Percentiles rank a stretch among this genome's conserved stretches.
These are phyloP conservation scores for Xanthorhoe designata DNA, from an alignment of 2,888 invertebrate species.

Conservation along the genomic window DNA sequence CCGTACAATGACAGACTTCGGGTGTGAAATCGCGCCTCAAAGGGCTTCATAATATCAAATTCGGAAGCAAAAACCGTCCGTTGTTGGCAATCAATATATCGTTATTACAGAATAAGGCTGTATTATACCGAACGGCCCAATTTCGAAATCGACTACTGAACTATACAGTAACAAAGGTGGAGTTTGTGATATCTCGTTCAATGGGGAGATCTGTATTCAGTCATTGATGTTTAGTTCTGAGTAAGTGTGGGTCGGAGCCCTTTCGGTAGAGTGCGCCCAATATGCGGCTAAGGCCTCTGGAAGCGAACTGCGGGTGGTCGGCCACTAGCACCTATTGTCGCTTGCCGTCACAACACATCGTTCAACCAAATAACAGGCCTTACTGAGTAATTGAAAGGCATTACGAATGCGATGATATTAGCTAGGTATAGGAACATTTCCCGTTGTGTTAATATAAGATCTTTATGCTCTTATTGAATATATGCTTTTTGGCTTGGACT, in stretches of 20 bases:
- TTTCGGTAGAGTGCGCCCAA: conserved; percentile 73
- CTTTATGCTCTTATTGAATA: too few relatives aligned
- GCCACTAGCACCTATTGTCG: conserved; percentile 53
- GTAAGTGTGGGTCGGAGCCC: conserved; percentile 53
- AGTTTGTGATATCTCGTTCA: conserved; percentile 48
- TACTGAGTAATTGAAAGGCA: background rate
- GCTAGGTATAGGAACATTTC: background rate
- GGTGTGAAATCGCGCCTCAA: conserved; percentile 57
- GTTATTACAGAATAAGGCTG: conserved; percentile 54
- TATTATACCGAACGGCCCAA: conserved; percentile 67
- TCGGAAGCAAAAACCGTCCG: conserved; percentile 51
- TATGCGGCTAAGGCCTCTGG: conserved; percentile 45
- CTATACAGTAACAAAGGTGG: conserved; percentile 38
- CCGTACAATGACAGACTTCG: conserved; percentile 44
- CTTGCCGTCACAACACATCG: conserved; percentile 68
- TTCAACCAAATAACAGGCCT: conserved; percentile 28
- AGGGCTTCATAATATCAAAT: conserved; percentile 57
- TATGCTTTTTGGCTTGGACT: too few relatives aligned
- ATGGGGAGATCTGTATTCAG: conserved; percentile 54
- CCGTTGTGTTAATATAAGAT: too few relatives aligned
- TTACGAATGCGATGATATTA: background rate
- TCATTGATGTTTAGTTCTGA: conserved; percentile 72
- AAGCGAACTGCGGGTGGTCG: conserved; percentile 73
- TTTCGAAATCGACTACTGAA: conserved; percentile 66
- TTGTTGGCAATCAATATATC: conserved; percentile 60